These are phyloP conservation scores for Cyrtodaria siliqua DNA, from an alignment of 2,888 invertebrate genomes.

Conservation along the genomic window DNA sequence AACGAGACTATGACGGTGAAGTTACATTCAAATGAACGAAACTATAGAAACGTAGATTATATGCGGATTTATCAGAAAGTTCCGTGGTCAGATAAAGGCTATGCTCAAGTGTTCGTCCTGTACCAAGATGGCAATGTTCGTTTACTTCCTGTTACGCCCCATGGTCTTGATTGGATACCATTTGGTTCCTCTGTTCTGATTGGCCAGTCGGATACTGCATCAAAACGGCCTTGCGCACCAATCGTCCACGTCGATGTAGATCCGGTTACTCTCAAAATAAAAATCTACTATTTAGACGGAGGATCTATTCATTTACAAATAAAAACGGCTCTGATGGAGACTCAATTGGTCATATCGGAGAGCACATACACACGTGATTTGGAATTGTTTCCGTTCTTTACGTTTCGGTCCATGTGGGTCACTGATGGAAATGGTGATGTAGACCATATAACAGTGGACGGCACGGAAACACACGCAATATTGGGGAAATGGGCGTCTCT, in stretches of 20 bases:
- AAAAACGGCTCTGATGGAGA: slow-evolving; percentile 28
- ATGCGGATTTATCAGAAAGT: slow-evolving; percentile 63
- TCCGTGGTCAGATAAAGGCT: slow-evolving; percentile 65
- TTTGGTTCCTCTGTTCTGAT: slow-evolving; percentile 75
- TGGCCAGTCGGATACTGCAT: slow-evolving; percentile 63
- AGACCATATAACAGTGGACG: slow-evolving; percentile 70
- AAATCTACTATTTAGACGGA: slow-evolving; percentile 60
- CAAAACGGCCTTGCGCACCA: slow-evolving; percentile 63
- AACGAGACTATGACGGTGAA: slow-evolving; percentile 69
- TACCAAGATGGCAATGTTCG: slow-evolving; percentile 76
- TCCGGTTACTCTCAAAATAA: slow-evolving; percentile 49
- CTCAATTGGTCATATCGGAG: slow-evolving; percentile 34
- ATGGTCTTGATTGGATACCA: slow-evolving; percentile 75
- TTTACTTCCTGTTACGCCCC: slow-evolving; percentile 68
- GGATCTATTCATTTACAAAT: slow-evolving; percentile 34
- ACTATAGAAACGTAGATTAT: slow-evolving; percentile 57
- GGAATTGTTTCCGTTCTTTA: slow-evolving; percentile 60
- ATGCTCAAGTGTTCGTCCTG: slow-evolving; percentile 71
- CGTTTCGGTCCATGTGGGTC: slow-evolving; percentile 74
- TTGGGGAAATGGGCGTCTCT: slow-evolving; percentile 56
- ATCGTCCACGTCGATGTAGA: slow-evolving; percentile 64
- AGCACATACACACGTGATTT: slow-evolving; percentile 12
- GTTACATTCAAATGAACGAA: slow-evolving; percentile 31
- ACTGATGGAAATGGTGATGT: slow-evolving; percentile 71
- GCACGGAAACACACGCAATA: slow-evolving; percentile 40